Percentiles rank a stretch among this genome's conserved stretches.
Evolutionary conservation across 2,888 invertebrate genomes (phyloP).

Genomic region (Chloroclysta siterata): DNA sequence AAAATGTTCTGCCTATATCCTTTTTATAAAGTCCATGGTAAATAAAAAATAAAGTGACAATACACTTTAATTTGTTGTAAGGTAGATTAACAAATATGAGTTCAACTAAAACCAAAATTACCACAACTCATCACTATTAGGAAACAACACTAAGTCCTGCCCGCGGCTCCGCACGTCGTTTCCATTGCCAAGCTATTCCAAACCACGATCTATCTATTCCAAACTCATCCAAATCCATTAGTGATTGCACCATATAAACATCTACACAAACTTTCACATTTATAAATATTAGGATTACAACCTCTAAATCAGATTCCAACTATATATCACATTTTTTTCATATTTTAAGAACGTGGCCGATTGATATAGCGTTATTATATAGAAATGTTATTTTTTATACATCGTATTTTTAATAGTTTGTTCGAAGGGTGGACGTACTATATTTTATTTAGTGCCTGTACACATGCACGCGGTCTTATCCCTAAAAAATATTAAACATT

Average conservation of each 20-base stretch:
- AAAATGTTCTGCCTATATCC: no score
- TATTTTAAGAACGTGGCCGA: slow-evolving; percentile 50
- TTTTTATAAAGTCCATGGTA: no score
- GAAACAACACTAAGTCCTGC: background rate
- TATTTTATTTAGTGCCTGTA: background rate
- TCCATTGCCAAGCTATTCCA: background rate
- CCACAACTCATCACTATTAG: background rate
- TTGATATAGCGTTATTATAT: slow-evolving; percentile 23
- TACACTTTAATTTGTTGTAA: no score
- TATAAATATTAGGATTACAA: slow-evolving; percentile 46
- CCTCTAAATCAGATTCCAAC: slow-evolving; percentile 51
- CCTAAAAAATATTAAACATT: background rate
- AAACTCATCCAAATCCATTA: background rate
- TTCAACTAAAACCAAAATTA: background rate
- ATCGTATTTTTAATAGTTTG: slow-evolving; percentile 18
- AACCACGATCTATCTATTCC: background rate
- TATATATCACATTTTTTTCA: slow-evolving; percentile 58
- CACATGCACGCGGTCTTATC: background rate
- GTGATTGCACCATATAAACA: background rate
- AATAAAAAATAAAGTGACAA: no score
- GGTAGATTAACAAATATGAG: background rate
- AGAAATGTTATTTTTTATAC: slow-evolving; percentile 10
- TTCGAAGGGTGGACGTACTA: slow-evolving; percentile 16
- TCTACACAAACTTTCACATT: slow-evolving; percentile 3
- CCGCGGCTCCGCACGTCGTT: background rate